Conservation (phyloP, 1,140 invertebrate species). For the Bombus soroeensis region DNA sequence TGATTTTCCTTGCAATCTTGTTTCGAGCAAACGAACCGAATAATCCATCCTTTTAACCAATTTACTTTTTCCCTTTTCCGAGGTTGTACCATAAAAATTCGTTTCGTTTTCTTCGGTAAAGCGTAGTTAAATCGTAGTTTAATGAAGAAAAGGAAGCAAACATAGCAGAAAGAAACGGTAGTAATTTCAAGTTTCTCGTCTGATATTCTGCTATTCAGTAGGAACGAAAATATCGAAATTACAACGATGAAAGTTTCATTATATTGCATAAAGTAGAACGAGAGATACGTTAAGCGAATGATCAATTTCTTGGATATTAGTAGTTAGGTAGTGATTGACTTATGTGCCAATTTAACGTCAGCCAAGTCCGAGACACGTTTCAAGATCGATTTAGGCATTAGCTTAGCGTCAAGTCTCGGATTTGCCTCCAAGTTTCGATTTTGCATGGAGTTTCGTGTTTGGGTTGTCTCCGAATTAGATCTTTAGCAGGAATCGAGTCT, state of each 20-base stretch:
- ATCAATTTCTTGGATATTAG: not conserved
- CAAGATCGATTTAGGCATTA: not conserved
- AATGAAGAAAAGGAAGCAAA: too few relatives aligned
- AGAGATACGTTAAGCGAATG: not conserved
- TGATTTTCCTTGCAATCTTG: too few relatives aligned
- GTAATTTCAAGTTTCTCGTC: not conserved
- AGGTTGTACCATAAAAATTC: not conserved
- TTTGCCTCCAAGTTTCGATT: not conserved
- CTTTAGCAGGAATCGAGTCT: not conserved
- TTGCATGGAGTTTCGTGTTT: not conserved
- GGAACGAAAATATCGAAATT: not conserved
- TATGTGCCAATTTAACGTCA: too few relatives aligned
- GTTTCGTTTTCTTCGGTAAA: not conserved
- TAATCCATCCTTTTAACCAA: too few relatives aligned
- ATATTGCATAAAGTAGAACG: not conserved
- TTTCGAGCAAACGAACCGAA: not conserved
- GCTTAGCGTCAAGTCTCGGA: not conserved
- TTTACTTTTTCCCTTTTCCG: not conserved
- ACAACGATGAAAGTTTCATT: not conserved
- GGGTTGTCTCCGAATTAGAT: not conserved
- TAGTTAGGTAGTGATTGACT: too few relatives aligned
- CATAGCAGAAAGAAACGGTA: not conserved
- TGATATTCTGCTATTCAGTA: not conserved
- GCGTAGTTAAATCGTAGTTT: not conserved
- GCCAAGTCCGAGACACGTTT: not conserved